These are phyloP conservation scores for Bombylius major DNA, from an alignment of 2,888 invertebrate genomes.

Conservation along the genomic window DNA sequence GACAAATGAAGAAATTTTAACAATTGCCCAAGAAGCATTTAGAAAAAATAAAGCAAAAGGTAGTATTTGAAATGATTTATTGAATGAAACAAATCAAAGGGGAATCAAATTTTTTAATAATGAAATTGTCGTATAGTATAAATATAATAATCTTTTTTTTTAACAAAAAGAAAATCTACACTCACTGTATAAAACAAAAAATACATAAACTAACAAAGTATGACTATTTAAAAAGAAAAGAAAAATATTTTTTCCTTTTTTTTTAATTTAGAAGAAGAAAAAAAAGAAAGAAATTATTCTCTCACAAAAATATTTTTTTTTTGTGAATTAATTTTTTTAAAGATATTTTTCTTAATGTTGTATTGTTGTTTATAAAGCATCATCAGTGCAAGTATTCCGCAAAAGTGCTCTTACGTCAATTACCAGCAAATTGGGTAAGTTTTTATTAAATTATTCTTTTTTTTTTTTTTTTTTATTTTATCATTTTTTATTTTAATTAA, in stretches of 20 bases:
- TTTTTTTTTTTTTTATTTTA: no score
- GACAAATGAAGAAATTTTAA: slow-evolving; percentile 78
- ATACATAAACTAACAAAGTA: no score
- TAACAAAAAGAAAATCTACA: neutral
- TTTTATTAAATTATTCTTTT: slow-evolving; percentile 11
- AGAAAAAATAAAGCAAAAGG: slow-evolving; percentile 69
- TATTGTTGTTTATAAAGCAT: slow-evolving; percentile 27
- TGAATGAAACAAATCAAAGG: neutral
- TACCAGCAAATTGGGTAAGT: slow-evolving; percentile 87
- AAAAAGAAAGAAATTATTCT: slow-evolving; percentile 1
- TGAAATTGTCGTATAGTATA: neutral
- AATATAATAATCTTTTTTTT: neutral
- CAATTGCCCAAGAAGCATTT: slow-evolving; percentile 74
- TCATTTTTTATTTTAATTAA: no score
- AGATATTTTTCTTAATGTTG: neutral
- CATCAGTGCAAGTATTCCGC: slow-evolving; percentile 45
- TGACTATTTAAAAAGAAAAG: no score
- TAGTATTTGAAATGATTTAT: slow-evolving; percentile 40
- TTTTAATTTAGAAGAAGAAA: neutral
- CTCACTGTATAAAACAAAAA: no score
- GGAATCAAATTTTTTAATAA: neutral
- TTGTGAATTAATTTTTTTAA: neutral
- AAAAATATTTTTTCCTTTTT: neutral
- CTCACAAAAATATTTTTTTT: slow-evolving; percentile 1
- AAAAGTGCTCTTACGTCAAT: slow-evolving; percentile 85